Evolutionary conservation across 2,888 invertebrate genomes (phyloP), one percentile per base, ranked within the genome.

Genomic region (Phyto melanocephala): DNA sequence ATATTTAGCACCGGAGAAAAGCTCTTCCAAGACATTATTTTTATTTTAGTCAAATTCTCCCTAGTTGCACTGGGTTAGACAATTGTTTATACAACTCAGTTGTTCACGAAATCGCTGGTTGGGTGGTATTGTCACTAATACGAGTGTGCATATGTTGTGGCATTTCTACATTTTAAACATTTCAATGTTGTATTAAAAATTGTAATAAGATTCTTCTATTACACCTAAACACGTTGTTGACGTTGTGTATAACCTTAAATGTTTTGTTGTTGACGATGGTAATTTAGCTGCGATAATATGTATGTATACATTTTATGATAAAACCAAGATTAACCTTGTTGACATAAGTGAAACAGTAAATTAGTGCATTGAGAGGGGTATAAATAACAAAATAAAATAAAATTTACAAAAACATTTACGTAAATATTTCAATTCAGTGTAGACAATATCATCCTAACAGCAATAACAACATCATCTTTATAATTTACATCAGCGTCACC

Each of bases 301-400:
- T 35, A 45, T 70, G 13, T 22, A 40, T 56, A 47, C 35, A 40
- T 35, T 13, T 13, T 28, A 35, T 65, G 45, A 63, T 28, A 47
- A n/a, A 54, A 37, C 50, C 42, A 52, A 40, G 47, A 72, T 74
- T 74, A 74, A 77, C 62, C 72, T 58, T 63, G 72, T 77, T 72
- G 72, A 78, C 58, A 70, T 78, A 63, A 70, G 74, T 81, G 68
- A 81, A 81, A 81, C 63, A 74, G 67, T 42, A 72, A 72, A 63
- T 77, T 68, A 63, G 77, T 80, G 47, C 28, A n/a, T 68, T 11
- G 24, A 37, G 28, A n/a, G n/a, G n/a, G n/a, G n/a, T n/a, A n/a
- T n/a, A n/a, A n/a, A 35, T 65, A 24, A 42, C 70, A 37, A 40
- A 15, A n/a, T n/a, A n/a, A n/a, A 40, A 50, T 17, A 22, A 33